Evolutionary conservation across 2,888 invertebrate species (phyloP), one percentile per base, ranked within the genome.

Genomic region (Rhagophthalmus giganteus): DNA sequence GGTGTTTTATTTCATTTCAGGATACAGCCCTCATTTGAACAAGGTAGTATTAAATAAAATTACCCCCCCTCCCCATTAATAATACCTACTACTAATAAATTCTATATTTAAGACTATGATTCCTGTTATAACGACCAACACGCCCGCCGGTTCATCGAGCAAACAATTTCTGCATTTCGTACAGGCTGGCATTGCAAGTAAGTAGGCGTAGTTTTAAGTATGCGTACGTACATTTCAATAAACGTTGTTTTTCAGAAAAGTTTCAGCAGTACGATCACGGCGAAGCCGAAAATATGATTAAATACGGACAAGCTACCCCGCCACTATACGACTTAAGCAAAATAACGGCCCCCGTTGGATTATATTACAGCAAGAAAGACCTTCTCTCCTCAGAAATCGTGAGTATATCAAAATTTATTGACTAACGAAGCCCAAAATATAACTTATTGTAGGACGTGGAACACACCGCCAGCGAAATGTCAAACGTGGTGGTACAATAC

Each of bases 291-390:
- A 30, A 30, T 30, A 5, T 9, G 2, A 7, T 2, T 11, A 11
- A 30, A 30, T 30, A 30, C 12, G 30, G 30, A 7, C 11, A 10
- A 30, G 12, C n/a, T 12, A 41, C 28, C 1, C 44, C 40, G 5
- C 63, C 65, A 0, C 63, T 73, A 6, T 81, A 81, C 63, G 72
- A 79, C 52, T 64, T 81, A 7, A 67, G 59, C 5, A 74, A 74
- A 26, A 75, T 81, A 8, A 72, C 59, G 5, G 71, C 76, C 1
- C 81, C 81, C 0, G 67, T 81, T 3, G 77, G 75, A 50, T 68
- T 82, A 0, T 78, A 79, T 59, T 81, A 81, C 54, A 70, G 77
- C 3, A 76, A 77, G 14, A 77, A 79, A 20, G 81, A 82, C 58
- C 77, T 76, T 76, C 57, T 81, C 1, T 72, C 78, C 0, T 71